Percentiles rank a stretch among this genome's conserved stretches.
Conservation (phyloP, 2,113 vertebrate species). For the Clarias gariepinus region DNA sequence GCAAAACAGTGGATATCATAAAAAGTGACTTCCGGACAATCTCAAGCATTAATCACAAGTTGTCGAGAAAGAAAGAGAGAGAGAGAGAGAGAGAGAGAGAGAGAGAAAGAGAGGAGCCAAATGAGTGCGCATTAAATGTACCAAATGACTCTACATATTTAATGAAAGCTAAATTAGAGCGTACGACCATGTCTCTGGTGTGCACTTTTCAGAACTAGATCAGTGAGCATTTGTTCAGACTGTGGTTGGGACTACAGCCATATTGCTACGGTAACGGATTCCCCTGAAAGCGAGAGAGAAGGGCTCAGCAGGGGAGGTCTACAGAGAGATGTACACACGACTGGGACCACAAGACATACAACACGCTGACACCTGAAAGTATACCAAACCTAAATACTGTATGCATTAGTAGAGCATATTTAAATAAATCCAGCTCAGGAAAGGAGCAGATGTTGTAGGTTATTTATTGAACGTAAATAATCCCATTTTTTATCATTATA, state of each 20-base stretch:
- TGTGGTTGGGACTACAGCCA: slow-evolving; percentile 51
- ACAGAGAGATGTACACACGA: slow-evolving; percentile 11
- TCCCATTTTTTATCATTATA: neutral
- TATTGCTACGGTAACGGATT: slow-evolving; percentile 68
- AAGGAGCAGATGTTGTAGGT: neutral
- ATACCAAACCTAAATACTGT: neutral
- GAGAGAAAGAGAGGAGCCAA: neutral
- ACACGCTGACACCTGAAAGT: neutral
- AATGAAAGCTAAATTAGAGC: slow-evolving; percentile 11
- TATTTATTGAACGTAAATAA: neutral
- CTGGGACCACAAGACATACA: neutral
- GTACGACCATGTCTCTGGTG: neutral
- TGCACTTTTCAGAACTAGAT: slow-evolving; percentile 39
- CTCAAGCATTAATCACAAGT: slow-evolving; percentile 37
- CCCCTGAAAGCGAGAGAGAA: slow-evolving; percentile 58
- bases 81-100: neutral
- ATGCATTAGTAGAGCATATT: neutral
- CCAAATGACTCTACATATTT: neutral
- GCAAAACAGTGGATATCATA: slow-evolving; percentile 42
- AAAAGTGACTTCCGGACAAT: slow-evolving; percentile 44
- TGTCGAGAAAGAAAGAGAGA: neutral
- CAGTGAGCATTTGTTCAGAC: slow-evolving; percentile 50
- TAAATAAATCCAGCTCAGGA: neutral
- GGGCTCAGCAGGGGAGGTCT: neutral
- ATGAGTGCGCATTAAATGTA: slow-evolving; percentile 14